Conservation (phyloP, 2,888 invertebrate genomes). For the Catocala nupta region DNA sequence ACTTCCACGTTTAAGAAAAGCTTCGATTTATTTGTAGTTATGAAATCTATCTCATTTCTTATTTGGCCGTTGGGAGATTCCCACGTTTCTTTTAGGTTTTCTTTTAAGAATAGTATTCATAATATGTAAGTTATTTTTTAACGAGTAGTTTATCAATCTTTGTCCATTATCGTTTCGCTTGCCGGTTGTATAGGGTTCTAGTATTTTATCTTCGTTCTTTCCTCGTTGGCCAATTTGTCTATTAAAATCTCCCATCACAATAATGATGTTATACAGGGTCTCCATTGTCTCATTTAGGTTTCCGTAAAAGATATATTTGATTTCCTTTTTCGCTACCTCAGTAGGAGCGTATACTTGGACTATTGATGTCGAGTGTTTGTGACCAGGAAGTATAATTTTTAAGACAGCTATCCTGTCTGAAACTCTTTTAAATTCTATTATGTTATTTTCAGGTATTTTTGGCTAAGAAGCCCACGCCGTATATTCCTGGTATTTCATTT, state of each 20-base stretch:
- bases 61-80: slow-evolving; percentile 32
- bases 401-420: no score
- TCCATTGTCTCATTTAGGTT: slow-evolving; percentile 1
- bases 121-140: slow-evolving; percentile 33
- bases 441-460: no score
- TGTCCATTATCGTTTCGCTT: slow-evolving; percentile 42
- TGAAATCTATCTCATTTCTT: slow-evolving; percentile 42
- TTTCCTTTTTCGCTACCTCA: slow-evolving; percentile 9
- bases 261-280: not conserved
- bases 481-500: no score
- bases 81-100: slow-evolving; percentile 28
- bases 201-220: slow-evolving; percentile 29
- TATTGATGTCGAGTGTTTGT: no score
- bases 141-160: slow-evolving; percentile 32
- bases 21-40: slow-evolving; percentile 23
- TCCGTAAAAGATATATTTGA: slow-evolving; percentile 17
- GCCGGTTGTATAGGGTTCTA: slow-evolving; percentile 25
- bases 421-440: no score
- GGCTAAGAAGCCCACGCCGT: no score
- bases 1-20: slow-evolving; percentile 17
- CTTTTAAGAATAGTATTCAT: not conserved
- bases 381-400: no score
- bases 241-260: not conserved
- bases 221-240: slow-evolving; percentile 19
- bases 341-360: not conserved